Evolutionary conservation across 2,797 vertebrate species (phyloP), one percentile per base, ranked within the genome.

Genomic region (Ambastaia sidthimunki): DNA sequence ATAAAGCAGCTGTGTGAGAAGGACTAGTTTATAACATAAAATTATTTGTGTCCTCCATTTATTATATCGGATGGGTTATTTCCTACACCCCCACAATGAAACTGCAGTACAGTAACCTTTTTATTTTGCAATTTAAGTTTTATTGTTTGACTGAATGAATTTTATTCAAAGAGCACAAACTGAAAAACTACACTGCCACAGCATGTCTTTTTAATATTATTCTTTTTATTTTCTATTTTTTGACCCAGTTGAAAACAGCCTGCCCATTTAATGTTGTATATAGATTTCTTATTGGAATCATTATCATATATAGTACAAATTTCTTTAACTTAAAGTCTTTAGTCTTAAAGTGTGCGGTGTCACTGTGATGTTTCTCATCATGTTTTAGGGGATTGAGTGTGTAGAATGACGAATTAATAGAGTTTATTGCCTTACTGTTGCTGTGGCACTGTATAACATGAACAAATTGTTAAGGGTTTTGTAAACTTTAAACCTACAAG

Each of bases 1-100:
- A 91, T 98, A 93, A 95, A 75, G 77, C 54, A 54, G 80, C 7
- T 12, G 23, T n/a, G 7, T 55, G 52, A 18, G 18, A 55, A 55
- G n/a, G n/a, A n/a, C 52, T n/a, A 55, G 52, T 55, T 6, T 6
- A 19, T 55, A 7, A 7, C 52, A n/a, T 28, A 19, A 55, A n/a
- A 55, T 71, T 55, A 7, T 55, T 37, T 57, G 2, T 55, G 55
- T 55, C 12, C 52, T 71, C 15, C 3, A 44, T 80, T 74, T 74
- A 66, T 69, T n/a, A 59, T 16, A 70, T 13, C 19, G 28, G 7
- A 37, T 11, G 47, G 11, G 9, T 62, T 15, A 50, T 28, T 48
- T 25, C 55, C 9, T 73, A 19, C 37, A 15, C 57, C 48, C 66
- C 23, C 44, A 7, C 16, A 50, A 1, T 48, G 1, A 55, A 25